phyloP scores from a whole-genome alignment of 2,113 vertebrate genomes.

The Madoqua kirkii region DNA sequence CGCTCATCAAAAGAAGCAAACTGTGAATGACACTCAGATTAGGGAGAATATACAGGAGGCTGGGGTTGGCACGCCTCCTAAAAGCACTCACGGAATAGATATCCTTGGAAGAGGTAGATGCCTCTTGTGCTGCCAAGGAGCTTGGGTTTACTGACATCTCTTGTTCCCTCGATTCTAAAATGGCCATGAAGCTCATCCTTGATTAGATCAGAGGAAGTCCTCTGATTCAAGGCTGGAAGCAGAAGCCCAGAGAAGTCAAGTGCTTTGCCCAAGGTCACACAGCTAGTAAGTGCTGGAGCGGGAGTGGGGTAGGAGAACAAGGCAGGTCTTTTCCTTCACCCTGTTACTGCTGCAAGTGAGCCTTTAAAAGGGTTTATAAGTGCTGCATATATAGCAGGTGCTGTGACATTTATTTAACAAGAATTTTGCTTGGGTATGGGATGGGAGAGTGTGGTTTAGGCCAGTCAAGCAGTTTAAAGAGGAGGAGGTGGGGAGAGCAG shows the following conservation, averaged over 20 bases:
- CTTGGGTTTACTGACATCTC: not conserved
- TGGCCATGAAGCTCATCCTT: not conserved
- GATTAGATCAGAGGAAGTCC: not conserved
- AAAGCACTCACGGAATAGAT: not conserved
- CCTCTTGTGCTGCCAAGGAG: not conserved
- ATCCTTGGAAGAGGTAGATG: not conserved
- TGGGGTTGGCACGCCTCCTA: not conserved
- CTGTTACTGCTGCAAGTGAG: accelerated
- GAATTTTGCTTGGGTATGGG: not conserved
- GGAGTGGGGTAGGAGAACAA: not conserved
- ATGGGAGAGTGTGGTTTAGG: not conserved
- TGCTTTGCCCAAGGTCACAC: not conserved
- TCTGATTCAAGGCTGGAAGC: not conserved
- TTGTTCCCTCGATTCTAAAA: not conserved
- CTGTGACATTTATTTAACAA: not conserved
- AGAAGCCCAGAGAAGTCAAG: not conserved
- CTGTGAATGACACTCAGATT: not conserved
- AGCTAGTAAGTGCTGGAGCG: not conserved
- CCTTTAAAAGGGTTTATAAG: not conserved
- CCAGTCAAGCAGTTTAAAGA: not conserved
- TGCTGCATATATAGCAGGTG: not conserved
- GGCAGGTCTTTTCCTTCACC: not conserved
- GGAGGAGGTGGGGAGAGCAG: not conserved
- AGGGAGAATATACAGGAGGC: not conserved
- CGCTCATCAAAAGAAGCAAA: no score